A percentile compares a stretch with the other conserved stretches of the same genome.
These are phyloP conservation scores for Emys orbicularis DNA, from an alignment of 2,797 vertebrate species.

Conservation along the genomic window DNA sequence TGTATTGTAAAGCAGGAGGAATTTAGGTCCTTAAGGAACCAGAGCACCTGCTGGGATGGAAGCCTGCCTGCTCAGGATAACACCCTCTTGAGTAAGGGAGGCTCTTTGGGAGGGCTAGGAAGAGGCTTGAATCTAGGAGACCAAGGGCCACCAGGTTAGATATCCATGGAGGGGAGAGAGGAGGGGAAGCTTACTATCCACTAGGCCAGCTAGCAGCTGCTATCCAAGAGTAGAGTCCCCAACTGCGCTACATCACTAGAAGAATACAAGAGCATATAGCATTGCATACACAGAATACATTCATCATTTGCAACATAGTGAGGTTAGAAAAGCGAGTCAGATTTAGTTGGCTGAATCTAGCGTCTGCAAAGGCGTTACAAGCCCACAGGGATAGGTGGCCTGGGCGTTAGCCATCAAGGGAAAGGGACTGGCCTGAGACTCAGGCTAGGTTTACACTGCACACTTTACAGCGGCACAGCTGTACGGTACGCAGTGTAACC, in stretches of 20 bases:
- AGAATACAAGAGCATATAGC: not conserved
- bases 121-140: not conserved
- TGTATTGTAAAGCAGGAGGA: fast-evolving
- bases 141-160: not conserved
- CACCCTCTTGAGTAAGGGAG: no score
- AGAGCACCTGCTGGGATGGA: not conserved
- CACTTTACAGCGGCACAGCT: no score
- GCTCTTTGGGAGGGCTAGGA: not conserved
- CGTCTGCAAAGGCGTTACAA: not conserved
- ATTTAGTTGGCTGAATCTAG: not conserved
- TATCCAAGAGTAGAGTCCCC: not conserved
- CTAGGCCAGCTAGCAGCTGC: not conserved
- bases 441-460: no score
- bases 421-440: not conserved
- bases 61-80: not conserved
- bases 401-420: not conserved
- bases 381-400: not conserved
- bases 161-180: not conserved
- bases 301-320: not conserved
- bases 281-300: not conserved
- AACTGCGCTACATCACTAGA: not conserved
- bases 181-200: not conserved
- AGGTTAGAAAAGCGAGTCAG: not conserved
- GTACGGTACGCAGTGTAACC: no score
- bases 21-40: not conserved